Evolutionary conservation across 2,797 vertebrate species (phyloP).

Genomic region (Cossypha caffra): DNA sequence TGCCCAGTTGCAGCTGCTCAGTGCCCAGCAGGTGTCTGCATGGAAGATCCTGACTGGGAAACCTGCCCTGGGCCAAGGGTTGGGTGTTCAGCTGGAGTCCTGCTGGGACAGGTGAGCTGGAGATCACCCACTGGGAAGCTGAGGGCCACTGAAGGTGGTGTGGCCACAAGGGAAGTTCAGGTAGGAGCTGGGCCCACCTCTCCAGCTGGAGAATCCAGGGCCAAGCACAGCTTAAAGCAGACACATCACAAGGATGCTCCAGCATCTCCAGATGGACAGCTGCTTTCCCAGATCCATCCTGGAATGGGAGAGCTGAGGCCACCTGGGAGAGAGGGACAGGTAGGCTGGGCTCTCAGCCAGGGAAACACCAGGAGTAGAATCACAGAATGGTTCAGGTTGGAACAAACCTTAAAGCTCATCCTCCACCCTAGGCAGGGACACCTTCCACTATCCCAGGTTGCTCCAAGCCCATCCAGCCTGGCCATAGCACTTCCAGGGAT

Average conservation of each 20-base stretch:
- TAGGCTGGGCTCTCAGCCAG: background rate
- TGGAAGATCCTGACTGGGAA: background rate
- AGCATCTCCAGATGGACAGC: fast-evolving
- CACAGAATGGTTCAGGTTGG: background rate
- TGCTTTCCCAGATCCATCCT: background rate
- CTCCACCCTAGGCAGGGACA: background rate
- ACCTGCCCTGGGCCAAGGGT: background rate
- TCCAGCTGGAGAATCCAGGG: background rate
- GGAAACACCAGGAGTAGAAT: fast-evolving
- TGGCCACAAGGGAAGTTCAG: background rate
- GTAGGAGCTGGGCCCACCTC: background rate
- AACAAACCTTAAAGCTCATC: background rate
- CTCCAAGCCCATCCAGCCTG: background rate
- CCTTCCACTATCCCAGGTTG: background rate
- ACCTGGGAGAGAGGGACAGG: background rate
- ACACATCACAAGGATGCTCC: fast-evolving
- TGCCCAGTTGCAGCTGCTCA: background rate
- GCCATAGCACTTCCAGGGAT: background rate
- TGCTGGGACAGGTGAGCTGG: background rate
- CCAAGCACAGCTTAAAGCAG: background rate
- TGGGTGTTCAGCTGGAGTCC: background rate
- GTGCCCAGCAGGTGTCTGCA: background rate
- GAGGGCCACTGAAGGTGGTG: background rate
- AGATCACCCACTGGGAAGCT: fast-evolving
- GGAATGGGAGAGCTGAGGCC: background rate